These are phyloP conservation scores for Phenganax subtilis DNA, from an alignment of 92 coral and sea anemone genomes.

Conservation along the genomic window DNA sequence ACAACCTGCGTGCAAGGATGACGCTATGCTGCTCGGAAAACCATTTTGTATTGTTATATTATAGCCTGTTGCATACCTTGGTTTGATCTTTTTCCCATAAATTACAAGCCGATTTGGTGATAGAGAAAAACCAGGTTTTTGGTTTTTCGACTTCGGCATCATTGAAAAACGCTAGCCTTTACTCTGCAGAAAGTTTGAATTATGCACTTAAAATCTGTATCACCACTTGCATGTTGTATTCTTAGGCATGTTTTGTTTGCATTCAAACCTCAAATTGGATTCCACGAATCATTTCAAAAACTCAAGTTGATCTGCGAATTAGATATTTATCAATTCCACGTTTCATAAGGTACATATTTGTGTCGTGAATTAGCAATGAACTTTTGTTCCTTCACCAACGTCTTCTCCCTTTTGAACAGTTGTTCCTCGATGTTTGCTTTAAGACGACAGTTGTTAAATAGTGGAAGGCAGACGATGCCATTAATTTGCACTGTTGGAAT, in stretches of 20 bases:
- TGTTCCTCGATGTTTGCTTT: conserved; percentile 33
- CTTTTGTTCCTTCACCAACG: conserved; percentile 19
- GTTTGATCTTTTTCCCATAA: too few species aligned
- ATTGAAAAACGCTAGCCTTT: not conserved
- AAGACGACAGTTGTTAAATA: conserved; percentile 24
- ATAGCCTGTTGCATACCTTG: too few species aligned
- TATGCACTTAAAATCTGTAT: too few species aligned
- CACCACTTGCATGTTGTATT: not conserved
- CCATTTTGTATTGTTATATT: not conserved
- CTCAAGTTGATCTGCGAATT: conserved; percentile 63
- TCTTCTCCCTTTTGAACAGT: not conserved
- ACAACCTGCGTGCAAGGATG: conserved; percentile 11
- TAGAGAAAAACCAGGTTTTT: too few species aligned
- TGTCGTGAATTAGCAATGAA: not conserved
- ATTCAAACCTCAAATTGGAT: conserved; percentile 74
- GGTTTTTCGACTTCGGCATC: too few species aligned
- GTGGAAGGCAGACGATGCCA: conserved; percentile 31
- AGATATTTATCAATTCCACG: conserved; percentile 66
- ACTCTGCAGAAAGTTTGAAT: not conserved
- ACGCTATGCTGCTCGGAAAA: not conserved
- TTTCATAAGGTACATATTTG: conserved; percentile 33
- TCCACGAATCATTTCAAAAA: conserved; percentile 60
- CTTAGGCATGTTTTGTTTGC: conserved; percentile 63
- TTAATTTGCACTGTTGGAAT: conserved; percentile 63
- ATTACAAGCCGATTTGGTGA: too few species aligned